phyloP scores from a whole-genome alignment of 2,888 invertebrate genomes.

The Lycia hirtaria region DNA sequence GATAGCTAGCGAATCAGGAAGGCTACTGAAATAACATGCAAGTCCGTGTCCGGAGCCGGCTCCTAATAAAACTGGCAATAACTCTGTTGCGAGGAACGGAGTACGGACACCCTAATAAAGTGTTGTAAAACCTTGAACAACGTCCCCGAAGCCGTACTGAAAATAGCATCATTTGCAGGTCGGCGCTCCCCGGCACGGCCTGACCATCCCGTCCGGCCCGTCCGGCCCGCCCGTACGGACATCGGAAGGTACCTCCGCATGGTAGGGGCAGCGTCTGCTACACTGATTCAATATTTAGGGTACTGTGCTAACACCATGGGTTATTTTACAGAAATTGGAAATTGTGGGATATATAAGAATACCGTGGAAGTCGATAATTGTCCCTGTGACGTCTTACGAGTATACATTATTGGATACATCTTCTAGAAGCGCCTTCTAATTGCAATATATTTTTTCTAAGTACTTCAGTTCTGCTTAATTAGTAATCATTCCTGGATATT shows the following conservation, averaged over 20 bases:
- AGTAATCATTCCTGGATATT: no score
- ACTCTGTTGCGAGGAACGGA: background rate
- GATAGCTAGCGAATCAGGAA: no score
- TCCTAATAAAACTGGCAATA: background rate
- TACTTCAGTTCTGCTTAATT: no score
- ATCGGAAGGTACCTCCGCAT: conserved; percentile 22
- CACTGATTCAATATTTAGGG: conserved; percentile 33
- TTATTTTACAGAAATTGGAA: background rate
- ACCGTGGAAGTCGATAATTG: no score
- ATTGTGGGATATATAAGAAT: no score
- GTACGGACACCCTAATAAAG: conserved; percentile 8
- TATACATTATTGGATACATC: no score
- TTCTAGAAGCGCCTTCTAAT: no score
- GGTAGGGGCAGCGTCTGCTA: background rate
- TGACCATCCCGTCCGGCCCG: conserved; percentile 6
- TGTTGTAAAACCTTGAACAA: conserved; percentile 15
- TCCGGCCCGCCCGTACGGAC: conserved; percentile 9
- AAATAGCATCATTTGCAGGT: conserved; percentile 36
- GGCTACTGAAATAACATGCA: conserved; percentile 1
- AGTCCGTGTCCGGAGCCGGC: background rate
- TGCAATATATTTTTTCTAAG: no score
- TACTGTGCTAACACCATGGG: conserved; percentile 3
- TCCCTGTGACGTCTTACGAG: no score
- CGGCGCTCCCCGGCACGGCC: conserved; percentile 35
- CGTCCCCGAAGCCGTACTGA: conserved; percentile 7